Base-by-base conservation (phyloP, 2,797 vertebrate species). In the Sebastes minor region DNA sequence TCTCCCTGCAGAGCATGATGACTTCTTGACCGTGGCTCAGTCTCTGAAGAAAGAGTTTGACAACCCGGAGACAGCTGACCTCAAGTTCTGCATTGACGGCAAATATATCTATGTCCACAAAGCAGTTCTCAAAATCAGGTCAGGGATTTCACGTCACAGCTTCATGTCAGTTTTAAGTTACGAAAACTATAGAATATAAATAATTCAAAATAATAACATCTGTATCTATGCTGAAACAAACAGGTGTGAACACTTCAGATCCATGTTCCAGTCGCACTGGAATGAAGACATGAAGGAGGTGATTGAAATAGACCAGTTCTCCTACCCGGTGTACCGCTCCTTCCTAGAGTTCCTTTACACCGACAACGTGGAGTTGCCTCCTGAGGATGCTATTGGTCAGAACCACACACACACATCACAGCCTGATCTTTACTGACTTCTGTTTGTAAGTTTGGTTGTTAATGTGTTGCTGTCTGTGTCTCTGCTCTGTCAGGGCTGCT, bases 231-330 rank as follows among this genome's bases (percentile, higher is more conserved):
- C 27, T 82, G 12, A 33, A 64, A 61, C 62, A 8, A n/a, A 20
- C 94, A 99, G 99, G 93, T 99, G 99, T 91, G 98, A 99, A 86
- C 97, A 99, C 89, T 99, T 99, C 91, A 96, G 98, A 69, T 98
- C 97, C 78, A 99, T 99, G 99, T 99, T 99, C 90, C 98, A 99
- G 94, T 98, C 98, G 0, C 97, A 99, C 78, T 99, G 99, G 99
- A 99, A 97, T 2, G 98, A 99, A 91, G 97, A 99, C 86, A 94
- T 97, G 94, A 98, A 99, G 92, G 98, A 99, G 82, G 97, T 99
- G 86, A 98, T 99, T 78, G 98, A 99, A 88, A 96, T 99, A 67
- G 97, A 98, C 85, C 99, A 99, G 94, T 99, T 99, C 94, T 98
- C 98, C 14, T 99, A 97, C 71, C 96, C 98, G 0, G 99, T 99